Conservation (phyloP, 35 echinoderm and acorn worm species). For the Lytechinus variegatus region DNA sequence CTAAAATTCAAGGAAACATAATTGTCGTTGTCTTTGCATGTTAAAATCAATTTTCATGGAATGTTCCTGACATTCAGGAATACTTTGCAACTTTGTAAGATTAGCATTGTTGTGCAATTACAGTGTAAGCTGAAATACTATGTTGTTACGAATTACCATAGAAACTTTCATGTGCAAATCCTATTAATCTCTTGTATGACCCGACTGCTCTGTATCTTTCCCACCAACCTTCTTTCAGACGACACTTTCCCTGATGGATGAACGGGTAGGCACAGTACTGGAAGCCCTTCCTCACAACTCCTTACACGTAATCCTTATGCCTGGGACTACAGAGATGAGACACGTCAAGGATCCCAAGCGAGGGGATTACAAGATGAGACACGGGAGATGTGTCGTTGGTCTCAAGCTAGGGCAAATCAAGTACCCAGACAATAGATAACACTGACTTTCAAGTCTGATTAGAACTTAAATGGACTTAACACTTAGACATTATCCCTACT, state of each 20-base stretch:
- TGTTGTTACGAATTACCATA: no score
- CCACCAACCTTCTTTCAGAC: neutral
- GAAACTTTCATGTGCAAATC: no score
- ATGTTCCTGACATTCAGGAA: no score
- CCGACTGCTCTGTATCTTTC: neutral
- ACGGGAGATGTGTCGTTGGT: conserved; percentile 29
- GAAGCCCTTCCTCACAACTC: conserved; percentile 15
- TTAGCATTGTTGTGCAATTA: no score
- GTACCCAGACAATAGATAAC: neutral
- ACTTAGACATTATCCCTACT: neutral
- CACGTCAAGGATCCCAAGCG: neutral
- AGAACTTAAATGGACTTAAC: neutral
- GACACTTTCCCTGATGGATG: conserved; percentile 10
- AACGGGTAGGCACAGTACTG: conserved; percentile 3
- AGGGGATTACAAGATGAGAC: conserved; percentile 21
- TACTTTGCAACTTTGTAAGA: no score
- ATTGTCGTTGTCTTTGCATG: no score
- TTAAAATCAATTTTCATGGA: no score
- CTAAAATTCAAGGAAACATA: no score
- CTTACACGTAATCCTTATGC: conserved; percentile 15
- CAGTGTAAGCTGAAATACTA: no score
- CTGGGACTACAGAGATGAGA: conserved; percentile 19
- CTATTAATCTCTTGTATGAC: no score
- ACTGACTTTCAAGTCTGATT: neutral
- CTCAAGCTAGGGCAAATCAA: neutral